Percentiles rank a stretch among this genome's conserved stretches.
Conservation (phyloP, 2,888 invertebrate genomes). For the Malthinus flaveolus region DNA sequence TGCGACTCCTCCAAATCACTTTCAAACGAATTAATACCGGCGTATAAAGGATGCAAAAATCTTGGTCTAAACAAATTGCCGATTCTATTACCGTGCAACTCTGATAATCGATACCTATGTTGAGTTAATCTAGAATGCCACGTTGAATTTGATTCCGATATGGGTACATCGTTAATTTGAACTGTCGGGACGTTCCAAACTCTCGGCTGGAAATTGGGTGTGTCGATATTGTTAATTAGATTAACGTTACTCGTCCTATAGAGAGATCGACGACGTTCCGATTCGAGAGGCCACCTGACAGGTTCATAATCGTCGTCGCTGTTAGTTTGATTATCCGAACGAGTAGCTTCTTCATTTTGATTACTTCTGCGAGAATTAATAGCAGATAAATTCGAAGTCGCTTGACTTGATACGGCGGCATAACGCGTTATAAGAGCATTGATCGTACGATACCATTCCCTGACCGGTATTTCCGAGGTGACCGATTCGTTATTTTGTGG, state of each 20-base stretch:
- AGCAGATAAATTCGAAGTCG: background rate
- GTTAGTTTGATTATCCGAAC: slow-evolving; percentile 30
- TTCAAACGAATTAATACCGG: slow-evolving; percentile 54
- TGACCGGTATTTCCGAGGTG: slow-evolving; percentile 26
- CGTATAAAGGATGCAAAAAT: slow-evolving; percentile 57
- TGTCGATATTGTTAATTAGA: slow-evolving; percentile 33
- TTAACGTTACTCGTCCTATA: slow-evolving; percentile 35
- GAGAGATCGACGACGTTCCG: slow-evolving; percentile 22
- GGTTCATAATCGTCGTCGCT: slow-evolving; percentile 35
- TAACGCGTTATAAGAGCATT: slow-evolving; percentile 34
- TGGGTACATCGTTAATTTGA: slow-evolving; percentile 65
- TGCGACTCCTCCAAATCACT: slow-evolving; percentile 50
- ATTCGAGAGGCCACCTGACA: slow-evolving; percentile 18
- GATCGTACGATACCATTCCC: slow-evolving; percentile 37
- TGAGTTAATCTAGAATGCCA: slow-evolving; percentile 35
- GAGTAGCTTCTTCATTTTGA: background rate
- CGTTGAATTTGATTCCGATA: slow-evolving; percentile 46
- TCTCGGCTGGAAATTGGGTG: slow-evolving; percentile 20
- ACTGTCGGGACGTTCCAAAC: slow-evolving; percentile 58
- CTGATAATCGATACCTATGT: slow-evolving; percentile 43
- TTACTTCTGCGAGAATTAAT: slow-evolving; percentile 2
- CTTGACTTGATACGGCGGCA: slow-evolving; percentile 12
- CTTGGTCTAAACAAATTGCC: slow-evolving; percentile 49
- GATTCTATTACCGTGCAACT: slow-evolving; percentile 40
- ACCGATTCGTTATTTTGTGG: background rate